Evolutionary conservation across 1,140 invertebrate genomes (phyloP), one percentile per base, ranked within the genome.

Genomic region (Tribolium castaneum): DNA sequence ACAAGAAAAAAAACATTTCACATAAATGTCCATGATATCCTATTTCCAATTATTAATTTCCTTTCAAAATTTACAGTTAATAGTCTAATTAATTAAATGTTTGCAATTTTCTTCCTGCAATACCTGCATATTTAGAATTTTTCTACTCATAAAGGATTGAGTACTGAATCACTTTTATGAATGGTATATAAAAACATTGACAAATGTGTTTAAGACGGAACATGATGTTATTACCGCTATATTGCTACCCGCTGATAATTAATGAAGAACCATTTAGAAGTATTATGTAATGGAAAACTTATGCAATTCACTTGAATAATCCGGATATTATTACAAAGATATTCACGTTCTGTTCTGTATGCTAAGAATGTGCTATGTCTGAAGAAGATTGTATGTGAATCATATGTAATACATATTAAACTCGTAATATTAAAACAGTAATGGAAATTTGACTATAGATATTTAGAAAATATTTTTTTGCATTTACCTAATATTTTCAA

Each of bases 231-330:
- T 59, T 59, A 22, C 54, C 54, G 54, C 54, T 59, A 22, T 12
- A 30, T 14, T 25, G 54, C 54, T 59, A 59, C 54, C 54, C 30
- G 54, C 54, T 59, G 54, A 25, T 59, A 59, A 59, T 59, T 59
- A 59, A 59, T 59, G 19, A 59, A 59, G 7, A 14, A 9, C 54
- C 19, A 19, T 12, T 59, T 22, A 59, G n/a, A 7, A 30, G 7
- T 30, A 12, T 59, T 59, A 30, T 59, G 54, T 59, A 59, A 59
- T 59, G 54, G 19, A n/a, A 59, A 22, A 19, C 13, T 59, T 59
- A 59, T 25, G 19, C 19, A 59, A 59, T 45, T n/a, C 54, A 59
- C 6, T 30, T 5, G 54, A 59, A n/a, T 14, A 19, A n/a, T 25
- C 9, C 1, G 54, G 2, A 45, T 45, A n/a, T 45, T 45, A 45